Conservation (phyloP, 2,113 vertebrate species). For the Spermophilus dauricus region DNA sequence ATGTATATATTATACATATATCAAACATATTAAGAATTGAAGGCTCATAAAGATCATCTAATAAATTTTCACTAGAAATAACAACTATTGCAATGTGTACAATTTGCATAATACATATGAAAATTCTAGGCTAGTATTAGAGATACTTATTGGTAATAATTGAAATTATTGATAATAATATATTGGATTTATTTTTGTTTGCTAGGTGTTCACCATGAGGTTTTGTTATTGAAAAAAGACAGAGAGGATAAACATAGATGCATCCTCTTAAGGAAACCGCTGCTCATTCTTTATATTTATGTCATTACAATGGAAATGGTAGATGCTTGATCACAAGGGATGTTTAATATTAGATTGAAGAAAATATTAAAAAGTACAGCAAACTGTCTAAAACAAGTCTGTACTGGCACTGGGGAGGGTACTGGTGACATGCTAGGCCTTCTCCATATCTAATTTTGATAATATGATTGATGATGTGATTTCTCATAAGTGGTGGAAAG, state of each 20-base stretch:
- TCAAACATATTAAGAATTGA: neutral
- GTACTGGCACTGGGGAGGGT: slow-evolving; percentile 72
- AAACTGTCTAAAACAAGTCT: slow-evolving; percentile 74
- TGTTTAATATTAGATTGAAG: slow-evolving; percentile 81
- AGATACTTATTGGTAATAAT: slow-evolving; percentile 4
- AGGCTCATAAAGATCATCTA: neutral
- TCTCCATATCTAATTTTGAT: slow-evolving; percentile 84
- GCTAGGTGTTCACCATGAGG: neutral
- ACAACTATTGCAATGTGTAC: neutral
- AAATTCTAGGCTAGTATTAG: slow-evolving; percentile 27
- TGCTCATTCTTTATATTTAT: slow-evolving; percentile 70
- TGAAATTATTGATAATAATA: slow-evolving; percentile 42
- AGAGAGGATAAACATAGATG: slow-evolving; percentile 20
- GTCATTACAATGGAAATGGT: slow-evolving; percentile 65
- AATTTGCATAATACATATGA: neutral
- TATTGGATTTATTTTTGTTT: slow-evolving; percentile 61
- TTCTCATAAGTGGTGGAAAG: slow-evolving; percentile 82
- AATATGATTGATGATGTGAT: slow-evolving; percentile 86
- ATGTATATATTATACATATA: neutral
- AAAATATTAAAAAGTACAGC: slow-evolving; percentile 79
- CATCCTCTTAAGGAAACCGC: slow-evolving; percentile 44
- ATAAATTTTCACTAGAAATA: slow-evolving; percentile 45
- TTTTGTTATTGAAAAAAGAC: slow-evolving; percentile 50
- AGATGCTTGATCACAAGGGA: slow-evolving; percentile 71
- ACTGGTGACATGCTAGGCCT: slow-evolving; percentile 70